A percentile compares a stretch with the other conserved stretches of the same genome.
Evolutionary conservation across 2,113 vertebrate genomes (phyloP).

Genomic region (Muntiacus muntjak): DNA sequence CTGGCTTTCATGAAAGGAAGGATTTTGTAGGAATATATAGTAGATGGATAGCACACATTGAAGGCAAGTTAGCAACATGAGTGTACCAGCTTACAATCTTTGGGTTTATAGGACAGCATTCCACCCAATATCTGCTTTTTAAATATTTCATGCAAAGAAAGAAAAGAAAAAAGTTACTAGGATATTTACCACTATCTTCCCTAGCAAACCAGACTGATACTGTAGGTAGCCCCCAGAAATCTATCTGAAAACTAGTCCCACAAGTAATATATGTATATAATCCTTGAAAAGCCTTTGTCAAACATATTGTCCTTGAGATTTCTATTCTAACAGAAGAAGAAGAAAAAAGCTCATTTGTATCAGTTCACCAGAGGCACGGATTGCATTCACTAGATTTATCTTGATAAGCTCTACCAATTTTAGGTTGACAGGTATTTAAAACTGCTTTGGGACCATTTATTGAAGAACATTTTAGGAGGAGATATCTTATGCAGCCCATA

Average conservation of each 20-base stretch:
- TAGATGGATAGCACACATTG: not conserved
- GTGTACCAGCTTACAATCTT: not conserved
- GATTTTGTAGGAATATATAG: not conserved
- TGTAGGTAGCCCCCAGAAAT: not conserved
- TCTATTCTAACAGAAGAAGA: not conserved
- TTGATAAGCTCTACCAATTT: conserved; percentile 37
- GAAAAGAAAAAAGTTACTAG: not conserved
- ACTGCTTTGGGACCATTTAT: conserved; percentile 33
- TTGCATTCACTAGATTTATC: not conserved
- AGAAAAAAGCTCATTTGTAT: not conserved
- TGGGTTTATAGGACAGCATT: not conserved
- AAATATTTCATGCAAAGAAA: not conserved
- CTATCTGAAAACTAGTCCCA: not conserved
- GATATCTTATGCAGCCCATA: conserved; percentile 69
- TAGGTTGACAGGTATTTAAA: conserved; percentile 54
- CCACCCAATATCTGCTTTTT: not conserved
- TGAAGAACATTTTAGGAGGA: conserved; percentile 65
- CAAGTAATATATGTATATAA: not conserved
- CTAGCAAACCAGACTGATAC: not conserved
- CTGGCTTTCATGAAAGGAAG: not conserved
- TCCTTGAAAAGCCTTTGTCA: not conserved
- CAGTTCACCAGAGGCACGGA: not conserved
- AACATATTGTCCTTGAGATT: not conserved
- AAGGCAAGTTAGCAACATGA: not conserved
- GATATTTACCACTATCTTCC: not conserved